Percentiles rank a stretch among this genome's conserved stretches.
Conservation (phyloP, 2,888 invertebrate species). For the Epiblema foenella region DNA sequence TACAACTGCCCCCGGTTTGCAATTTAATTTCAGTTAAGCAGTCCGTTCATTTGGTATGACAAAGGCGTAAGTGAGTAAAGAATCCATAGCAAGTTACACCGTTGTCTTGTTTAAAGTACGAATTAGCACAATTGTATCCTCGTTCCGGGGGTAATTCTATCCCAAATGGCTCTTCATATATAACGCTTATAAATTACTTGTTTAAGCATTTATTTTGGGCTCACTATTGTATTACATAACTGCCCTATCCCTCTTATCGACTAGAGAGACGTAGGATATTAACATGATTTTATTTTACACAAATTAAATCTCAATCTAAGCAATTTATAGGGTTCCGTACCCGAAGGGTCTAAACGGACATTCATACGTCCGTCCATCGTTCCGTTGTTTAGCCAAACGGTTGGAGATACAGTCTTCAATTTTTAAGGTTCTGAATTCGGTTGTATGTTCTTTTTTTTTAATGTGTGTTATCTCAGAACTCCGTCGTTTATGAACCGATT, state of each 20-base stretch:
- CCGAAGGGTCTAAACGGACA: too few species aligned
- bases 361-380: too few species aligned
- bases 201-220: not conserved
- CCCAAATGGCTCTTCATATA: slow-evolving; percentile 17
- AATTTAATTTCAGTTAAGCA: slow-evolving; percentile 36
- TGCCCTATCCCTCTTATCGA: too few species aligned
- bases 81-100: not conserved
- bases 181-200: not conserved
- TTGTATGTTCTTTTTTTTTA: too few species aligned
- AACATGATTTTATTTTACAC: not conserved
- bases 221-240: not conserved
- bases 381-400: too few species aligned
- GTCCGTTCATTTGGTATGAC: not conserved
- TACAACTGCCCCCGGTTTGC: slow-evolving; percentile 23
- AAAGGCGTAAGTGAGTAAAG: not conserved
- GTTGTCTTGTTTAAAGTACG: not conserved
- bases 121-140: slow-evolving; percentile 9
- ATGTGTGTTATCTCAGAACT: too few species aligned
- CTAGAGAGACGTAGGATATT: too few species aligned
- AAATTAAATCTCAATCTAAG: too few species aligned
- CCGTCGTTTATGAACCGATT: too few species aligned
- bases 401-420: too few species aligned
- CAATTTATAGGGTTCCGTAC: too few species aligned
- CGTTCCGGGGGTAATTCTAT: slow-evolving; percentile 24
- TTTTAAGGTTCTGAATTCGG: too few species aligned